Conservation (phyloP, 2,888 invertebrate species). For the Teinopalpus imperialis region DNA sequence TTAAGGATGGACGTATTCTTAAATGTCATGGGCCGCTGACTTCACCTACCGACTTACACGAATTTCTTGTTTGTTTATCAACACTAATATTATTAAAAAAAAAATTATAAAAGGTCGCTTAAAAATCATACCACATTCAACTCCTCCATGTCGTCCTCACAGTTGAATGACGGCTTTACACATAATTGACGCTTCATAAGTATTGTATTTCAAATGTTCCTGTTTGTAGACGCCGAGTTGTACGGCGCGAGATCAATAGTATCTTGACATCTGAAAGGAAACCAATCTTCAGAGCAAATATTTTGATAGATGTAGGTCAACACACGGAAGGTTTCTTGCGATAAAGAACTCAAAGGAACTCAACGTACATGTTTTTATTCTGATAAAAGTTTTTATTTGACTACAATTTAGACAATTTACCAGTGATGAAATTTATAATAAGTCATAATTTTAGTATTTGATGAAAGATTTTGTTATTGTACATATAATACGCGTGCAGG, state of each 20-base stretch:
- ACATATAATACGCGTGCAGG: too few species aligned
- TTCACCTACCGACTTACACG: too few species aligned
- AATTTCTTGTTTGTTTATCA: too few species aligned
- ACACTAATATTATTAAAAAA: too few species aligned
- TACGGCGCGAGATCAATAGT: slow-evolving; percentile 10
- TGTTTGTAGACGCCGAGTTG: slow-evolving; percentile 15
- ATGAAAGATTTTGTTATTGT: too few species aligned
- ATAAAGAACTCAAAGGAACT: background rate
- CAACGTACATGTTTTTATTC: background rate
- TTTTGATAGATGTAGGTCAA: slow-evolving; percentile 14
- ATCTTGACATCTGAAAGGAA: slow-evolving; percentile 16
- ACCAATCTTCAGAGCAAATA: slow-evolving; percentile 19
- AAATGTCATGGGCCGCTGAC: too few species aligned
- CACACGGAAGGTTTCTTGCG: background rate
- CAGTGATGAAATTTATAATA: too few species aligned
- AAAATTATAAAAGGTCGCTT: too few species aligned
- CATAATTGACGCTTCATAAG: slow-evolving; percentile 77
- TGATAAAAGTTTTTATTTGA: too few species aligned
- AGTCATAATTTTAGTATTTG: too few species aligned
- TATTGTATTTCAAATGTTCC: slow-evolving; percentile 31
- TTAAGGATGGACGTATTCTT: too few species aligned
- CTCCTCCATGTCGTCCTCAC: slow-evolving; percentile 76
- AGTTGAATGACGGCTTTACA: slow-evolving; percentile 57
- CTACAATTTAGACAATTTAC: too few species aligned
- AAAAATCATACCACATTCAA: slow-evolving; percentile 75